A percentile compares a stretch with the other conserved stretches of the same genome.
These are phyloP conservation scores for Eucera pruinosa DNA, from an alignment of 2,888 invertebrate genomes.

Conservation along the genomic window DNA sequence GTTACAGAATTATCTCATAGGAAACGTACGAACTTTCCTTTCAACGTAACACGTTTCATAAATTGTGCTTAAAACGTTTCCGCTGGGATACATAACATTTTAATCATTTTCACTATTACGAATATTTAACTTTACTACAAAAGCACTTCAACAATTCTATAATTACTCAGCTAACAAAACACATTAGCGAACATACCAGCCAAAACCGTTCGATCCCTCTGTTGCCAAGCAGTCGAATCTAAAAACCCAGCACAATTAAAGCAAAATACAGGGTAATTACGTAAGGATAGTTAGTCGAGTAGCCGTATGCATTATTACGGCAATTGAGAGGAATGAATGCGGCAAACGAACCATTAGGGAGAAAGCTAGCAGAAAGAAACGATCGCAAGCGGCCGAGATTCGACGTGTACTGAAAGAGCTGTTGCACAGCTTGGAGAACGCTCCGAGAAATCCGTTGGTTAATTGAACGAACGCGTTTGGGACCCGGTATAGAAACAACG, in stretches of 20 bases:
- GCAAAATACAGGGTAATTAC: slow-evolving; percentile 3
- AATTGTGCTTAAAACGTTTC: too few species aligned
- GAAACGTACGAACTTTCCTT: too few species aligned
- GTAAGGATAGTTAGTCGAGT: not conserved
- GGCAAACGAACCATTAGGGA: slow-evolving; percentile 8
- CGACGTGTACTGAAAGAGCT: not conserved
- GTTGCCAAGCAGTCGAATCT: not conserved
- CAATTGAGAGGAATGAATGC: slow-evolving; percentile 22
- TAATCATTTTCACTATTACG: too few species aligned
- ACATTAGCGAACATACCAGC: not conserved
- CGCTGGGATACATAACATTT: too few species aligned
- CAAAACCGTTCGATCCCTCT: not conserved
- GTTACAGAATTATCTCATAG: too few species aligned
- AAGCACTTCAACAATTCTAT: too few species aligned
- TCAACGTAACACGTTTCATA: too few species aligned
- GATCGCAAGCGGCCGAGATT: not conserved
- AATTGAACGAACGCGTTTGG: slow-evolving; percentile 13
- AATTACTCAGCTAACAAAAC: not conserved
- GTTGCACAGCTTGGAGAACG: not conserved
- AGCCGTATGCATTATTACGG: not conserved
- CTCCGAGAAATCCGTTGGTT: not conserved
- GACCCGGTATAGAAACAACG: not conserved
- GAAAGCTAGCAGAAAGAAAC: not conserved
- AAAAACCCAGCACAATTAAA: not conserved
- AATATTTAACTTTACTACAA: too few species aligned